A percentile compares a stretch with the other conserved stretches of the same genome.
These are phyloP conservation scores for Papilio polytes DNA, from an alignment of 1,140 invertebrate species.

Conservation along the genomic window DNA sequence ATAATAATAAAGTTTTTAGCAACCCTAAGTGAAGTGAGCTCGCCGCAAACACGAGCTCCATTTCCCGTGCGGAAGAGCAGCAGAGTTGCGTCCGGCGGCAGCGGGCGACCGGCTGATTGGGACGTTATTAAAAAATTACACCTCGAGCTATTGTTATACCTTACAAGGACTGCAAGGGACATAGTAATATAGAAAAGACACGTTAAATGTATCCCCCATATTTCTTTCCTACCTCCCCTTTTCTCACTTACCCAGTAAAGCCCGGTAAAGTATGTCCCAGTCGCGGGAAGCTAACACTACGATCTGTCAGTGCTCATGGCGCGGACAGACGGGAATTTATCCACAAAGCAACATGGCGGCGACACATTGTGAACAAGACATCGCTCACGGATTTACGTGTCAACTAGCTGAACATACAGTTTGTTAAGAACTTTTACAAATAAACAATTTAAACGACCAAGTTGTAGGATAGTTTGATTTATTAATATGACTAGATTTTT, in stretches of 20 bases:
- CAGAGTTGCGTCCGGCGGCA: slow-evolving; percentile 63
- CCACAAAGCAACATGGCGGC: slow-evolving; percentile 32
- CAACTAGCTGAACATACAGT: background rate
- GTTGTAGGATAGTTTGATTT: background rate
- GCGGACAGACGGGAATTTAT: slow-evolving; percentile 47
- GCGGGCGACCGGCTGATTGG: slow-evolving; percentile 73
- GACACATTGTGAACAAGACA: slow-evolving; percentile 10
- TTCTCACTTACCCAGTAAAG: slow-evolving; percentile 35
- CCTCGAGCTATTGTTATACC: slow-evolving; percentile 62
- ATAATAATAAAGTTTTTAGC: background rate
- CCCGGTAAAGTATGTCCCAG: slow-evolving; percentile 42
- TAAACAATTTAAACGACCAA: background rate
- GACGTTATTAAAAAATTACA: slow-evolving; percentile 81
- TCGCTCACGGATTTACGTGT: slow-evolving; percentile 17
- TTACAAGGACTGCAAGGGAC: background rate
- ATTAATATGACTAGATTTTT: no score
- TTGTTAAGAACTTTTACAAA: background rate
- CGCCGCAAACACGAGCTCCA: slow-evolving; percentile 65
- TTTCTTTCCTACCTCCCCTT: background rate
- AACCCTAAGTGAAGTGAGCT: slow-evolving; percentile 45
- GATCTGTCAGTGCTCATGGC: slow-evolving; percentile 46
- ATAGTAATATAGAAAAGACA: background rate
- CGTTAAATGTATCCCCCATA: background rate
- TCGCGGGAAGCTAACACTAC: slow-evolving; percentile 40
- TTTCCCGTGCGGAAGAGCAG: slow-evolving; percentile 66